These are phyloP conservation scores for Malacosoma neustria DNA, from an alignment of 2,888 invertebrate genomes.

Conservation along the genomic window DNA sequence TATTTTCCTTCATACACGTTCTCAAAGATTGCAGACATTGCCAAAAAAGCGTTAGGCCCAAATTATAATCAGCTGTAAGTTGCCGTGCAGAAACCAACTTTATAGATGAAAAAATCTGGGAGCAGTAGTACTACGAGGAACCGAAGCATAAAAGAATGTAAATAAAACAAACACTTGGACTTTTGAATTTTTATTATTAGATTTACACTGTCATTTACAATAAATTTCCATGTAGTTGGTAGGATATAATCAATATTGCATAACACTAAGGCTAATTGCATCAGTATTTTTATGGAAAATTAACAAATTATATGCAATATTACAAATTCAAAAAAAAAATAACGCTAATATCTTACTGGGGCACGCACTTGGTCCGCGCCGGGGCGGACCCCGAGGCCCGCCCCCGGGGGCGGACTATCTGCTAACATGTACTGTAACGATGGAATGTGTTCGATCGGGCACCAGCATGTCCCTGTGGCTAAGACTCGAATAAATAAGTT, in stretches of 20 bases:
- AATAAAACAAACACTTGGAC: constrained; percentile 58
- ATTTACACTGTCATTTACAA: constrained; percentile 76
- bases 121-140: too few relatives aligned
- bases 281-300: constrained; percentile 73
- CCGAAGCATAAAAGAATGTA: too few relatives aligned
- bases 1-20: too few relatives aligned
- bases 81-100: too few relatives aligned
- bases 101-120: too few relatives aligned
- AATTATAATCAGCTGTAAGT: too few relatives aligned
- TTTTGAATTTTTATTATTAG: constrained; percentile 75
- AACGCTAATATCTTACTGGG: constrained; percentile 74
- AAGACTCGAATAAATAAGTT: constrained; percentile 47
- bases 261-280: constrained; percentile 75
- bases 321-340: constrained; percentile 70
- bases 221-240: constrained; percentile 74
- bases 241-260: constrained; percentile 74
- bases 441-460: constrained; percentile 54
- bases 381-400: too few relatives aligned
- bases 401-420: constrained; percentile 29
- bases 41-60: too few relatives aligned
- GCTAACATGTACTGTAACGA: constrained; percentile 30
- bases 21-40: too few relatives aligned
- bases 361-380: constrained; percentile 55
- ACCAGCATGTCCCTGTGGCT: constrained; percentile 17
- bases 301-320: constrained; percentile 74